Percentiles rank a stretch among this genome's conserved stretches.
phyloP scores from a whole-genome alignment of 2,888 invertebrate species.

The Keiferia lycopersicella region DNA sequence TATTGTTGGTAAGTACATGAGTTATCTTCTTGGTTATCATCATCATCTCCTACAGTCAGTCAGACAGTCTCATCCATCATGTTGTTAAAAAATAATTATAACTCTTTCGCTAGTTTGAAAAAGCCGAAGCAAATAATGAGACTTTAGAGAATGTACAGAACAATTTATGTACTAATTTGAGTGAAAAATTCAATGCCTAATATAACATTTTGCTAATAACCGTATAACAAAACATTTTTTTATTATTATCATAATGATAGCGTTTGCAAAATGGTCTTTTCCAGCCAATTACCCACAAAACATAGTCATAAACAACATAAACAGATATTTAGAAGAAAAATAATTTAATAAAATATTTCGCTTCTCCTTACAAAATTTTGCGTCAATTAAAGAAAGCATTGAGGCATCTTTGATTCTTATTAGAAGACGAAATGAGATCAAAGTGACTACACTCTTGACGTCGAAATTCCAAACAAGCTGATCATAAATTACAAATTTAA shows the following conservation, averaged over 20 bases:
- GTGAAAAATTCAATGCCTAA: too few species aligned
- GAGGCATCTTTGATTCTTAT: constrained; percentile 21
- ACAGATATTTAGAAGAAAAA: not conserved
- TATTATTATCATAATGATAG: not conserved
- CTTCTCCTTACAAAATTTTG: not conserved
- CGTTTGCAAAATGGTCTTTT: not conserved
- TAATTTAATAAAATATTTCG: not conserved
- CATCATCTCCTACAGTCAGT: too few species aligned
- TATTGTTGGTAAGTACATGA: constrained; percentile 88
- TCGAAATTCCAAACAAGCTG: constrained; percentile 11
- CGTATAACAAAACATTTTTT: not conserved
- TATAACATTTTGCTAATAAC: too few species aligned
- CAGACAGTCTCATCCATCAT: too few species aligned
- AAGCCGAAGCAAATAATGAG: too few species aligned
- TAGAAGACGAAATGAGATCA: constrained; percentile 18
- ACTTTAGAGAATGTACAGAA: too few species aligned
- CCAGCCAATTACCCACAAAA: constrained; percentile 4
- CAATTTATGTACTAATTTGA: too few species aligned
- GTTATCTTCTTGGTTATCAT: too few species aligned
- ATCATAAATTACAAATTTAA: constrained; percentile 20
- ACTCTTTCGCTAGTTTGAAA: too few species aligned
- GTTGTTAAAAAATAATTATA: too few species aligned
- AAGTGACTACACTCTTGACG: constrained; percentile 11
- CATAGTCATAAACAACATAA: not conserved
- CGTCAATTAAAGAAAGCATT: constrained; percentile 16